These are phyloP conservation scores for Chaenocephalus aceratus DNA, from an alignment of 2,113 vertebrate species.

Conservation along the genomic window DNA sequence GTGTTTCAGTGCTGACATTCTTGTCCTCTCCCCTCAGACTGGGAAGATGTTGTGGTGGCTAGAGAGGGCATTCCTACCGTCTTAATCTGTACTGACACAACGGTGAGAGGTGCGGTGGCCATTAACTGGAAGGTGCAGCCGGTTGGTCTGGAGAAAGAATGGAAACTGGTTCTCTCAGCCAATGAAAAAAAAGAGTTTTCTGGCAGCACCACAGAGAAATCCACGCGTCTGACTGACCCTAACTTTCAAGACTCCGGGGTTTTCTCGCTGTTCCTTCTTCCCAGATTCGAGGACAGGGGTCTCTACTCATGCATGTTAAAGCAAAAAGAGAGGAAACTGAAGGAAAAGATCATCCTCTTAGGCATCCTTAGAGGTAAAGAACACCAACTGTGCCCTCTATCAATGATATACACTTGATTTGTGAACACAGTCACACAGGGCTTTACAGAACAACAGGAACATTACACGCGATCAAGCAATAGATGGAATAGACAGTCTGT, in stretches of 20 bases:
- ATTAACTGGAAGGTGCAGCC: conserved; percentile 76
- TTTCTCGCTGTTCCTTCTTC: conserved; percentile 73
- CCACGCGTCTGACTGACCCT: conserved; percentile 57
- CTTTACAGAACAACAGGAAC: no score
- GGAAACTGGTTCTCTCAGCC: conserved; percentile 73
- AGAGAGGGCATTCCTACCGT: conserved; percentile 44
- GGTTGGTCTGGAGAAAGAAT: conserved; percentile 11
- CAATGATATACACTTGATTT: background rate
- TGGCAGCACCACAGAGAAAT: conserved; percentile 28
- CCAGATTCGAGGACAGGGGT: conserved; percentile 63
- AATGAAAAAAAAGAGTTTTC: conserved; percentile 39
- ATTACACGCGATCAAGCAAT: no score
- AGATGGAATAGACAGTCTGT: no score
- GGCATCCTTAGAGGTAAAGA: conserved; percentile 78
- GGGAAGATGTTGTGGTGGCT: conserved; percentile 74
- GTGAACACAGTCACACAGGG: no score
- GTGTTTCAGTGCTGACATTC: background rate
- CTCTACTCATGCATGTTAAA: conserved; percentile 74
- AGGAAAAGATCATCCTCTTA: conserved; percentile 71
- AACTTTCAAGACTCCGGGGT: conserved; percentile 65
- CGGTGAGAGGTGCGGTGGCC: conserved; percentile 12
- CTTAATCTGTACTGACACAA: conserved; percentile 68
- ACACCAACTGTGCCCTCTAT: background rate
- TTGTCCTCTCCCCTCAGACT: conserved; percentile 54
- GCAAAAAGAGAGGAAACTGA: conserved; percentile 43